Evolutionary conservation across 2,888 invertebrate species (phyloP).

Genomic region (Nudaria mundana): DNA sequence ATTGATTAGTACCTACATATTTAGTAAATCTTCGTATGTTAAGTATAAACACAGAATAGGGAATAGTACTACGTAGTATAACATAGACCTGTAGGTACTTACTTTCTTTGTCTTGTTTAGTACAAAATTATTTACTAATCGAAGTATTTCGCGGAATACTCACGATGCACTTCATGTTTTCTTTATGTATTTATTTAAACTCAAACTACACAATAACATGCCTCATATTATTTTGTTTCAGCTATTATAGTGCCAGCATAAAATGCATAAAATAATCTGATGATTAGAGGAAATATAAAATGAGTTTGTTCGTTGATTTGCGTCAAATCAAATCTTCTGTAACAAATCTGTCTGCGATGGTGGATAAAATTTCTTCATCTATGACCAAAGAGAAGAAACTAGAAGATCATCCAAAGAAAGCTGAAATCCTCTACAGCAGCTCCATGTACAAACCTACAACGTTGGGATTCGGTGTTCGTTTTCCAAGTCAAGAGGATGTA

Average conservation of each 20-base stretch:
- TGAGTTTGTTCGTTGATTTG: slow-evolving; percentile 77
- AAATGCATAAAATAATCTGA: slow-evolving; percentile 2
- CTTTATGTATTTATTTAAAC: no score
- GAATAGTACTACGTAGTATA: no score
- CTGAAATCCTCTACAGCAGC: slow-evolving; percentile 51
- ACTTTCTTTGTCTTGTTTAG: no score
- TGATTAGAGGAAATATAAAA: slow-evolving; percentile 28
- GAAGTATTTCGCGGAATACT: no score
- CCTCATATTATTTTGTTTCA: slow-evolving; percentile 23
- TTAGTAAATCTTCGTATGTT: no score
- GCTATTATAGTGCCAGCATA: slow-evolving; percentile 1
- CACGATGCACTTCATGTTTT: no score
- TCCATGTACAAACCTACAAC: slow-evolving; percentile 68
- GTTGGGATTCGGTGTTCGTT: slow-evolving; percentile 70
- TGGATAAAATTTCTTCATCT: slow-evolving; percentile 68
- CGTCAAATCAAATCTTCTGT: slow-evolving; percentile 75
- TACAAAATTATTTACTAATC: no score
- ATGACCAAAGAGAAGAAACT: slow-evolving; percentile 49
- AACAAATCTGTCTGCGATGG: slow-evolving; percentile 73
- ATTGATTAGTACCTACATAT: no score
- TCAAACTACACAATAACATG: background rate
- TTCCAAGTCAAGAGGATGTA: slow-evolving; percentile 74
- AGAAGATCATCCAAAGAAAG: slow-evolving; percentile 48
- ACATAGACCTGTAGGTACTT: no score
- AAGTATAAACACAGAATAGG: no score